These are phyloP conservation scores for Heteromormyrus szaboi DNA, from an alignment of 2,797 vertebrate species.

Conservation along the genomic window DNA sequence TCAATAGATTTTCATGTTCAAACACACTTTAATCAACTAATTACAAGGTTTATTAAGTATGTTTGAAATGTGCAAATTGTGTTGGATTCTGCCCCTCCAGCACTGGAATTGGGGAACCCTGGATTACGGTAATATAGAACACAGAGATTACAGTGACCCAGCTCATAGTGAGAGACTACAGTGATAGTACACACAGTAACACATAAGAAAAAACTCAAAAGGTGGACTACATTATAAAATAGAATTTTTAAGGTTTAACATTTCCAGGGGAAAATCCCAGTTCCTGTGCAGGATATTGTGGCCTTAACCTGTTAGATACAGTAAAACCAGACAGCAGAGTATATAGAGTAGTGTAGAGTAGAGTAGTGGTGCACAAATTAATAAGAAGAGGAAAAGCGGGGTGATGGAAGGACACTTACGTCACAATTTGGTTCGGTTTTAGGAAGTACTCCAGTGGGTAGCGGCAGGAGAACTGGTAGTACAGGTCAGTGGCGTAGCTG, in stretches of 20 bases:
- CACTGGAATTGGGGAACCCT: neutral
- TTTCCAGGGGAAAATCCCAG: neutral
- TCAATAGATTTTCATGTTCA: neutral
- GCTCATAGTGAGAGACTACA: neutral
- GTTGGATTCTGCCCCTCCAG: neutral
- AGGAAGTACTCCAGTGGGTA: conserved; percentile 40
- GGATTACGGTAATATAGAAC: neutral
- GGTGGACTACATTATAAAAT: neutral
- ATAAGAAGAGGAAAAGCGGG: neutral
- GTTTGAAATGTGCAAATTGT: neutral
- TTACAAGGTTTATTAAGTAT: neutral
- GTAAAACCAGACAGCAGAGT: neutral
- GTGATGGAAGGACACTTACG: conserved; percentile 25
- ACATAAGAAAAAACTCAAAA: neutral
- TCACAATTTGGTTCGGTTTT: conserved; percentile 32
- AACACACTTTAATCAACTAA: neutral
- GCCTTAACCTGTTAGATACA: neutral
- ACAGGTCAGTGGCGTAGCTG: conserved; percentile 35
- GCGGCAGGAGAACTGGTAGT: conserved; percentile 37
- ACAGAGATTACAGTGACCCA: neutral
- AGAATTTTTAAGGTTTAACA: neutral
- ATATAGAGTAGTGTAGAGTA: too few species aligned
- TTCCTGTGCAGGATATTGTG: neutral
- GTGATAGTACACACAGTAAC: neutral
- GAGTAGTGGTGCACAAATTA: neutral